Percentiles rank a stretch among this genome's conserved stretches.
phyloP scores from a whole-genome alignment of 2,113 vertebrate genomes.

The Ammodytes dubius region DNA sequence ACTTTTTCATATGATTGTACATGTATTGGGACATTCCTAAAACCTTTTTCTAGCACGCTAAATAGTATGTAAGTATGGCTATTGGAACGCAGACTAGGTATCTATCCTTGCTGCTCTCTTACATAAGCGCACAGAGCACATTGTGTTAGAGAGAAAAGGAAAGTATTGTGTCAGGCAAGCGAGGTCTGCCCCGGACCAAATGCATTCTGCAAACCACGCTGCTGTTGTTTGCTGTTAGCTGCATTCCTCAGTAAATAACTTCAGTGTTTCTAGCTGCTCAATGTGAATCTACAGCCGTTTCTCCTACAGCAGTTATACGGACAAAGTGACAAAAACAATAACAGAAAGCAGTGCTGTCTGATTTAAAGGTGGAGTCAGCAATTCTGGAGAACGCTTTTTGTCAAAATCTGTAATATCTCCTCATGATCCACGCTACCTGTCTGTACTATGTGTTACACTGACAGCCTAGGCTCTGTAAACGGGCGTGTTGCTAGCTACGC shows the following conservation, averaged over 20 bases:
- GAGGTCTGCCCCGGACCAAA: constrained; percentile 6
- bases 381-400: no score
- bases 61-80: no score
- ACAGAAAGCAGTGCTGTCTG: constrained; percentile 14
- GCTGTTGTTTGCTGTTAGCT: constrained; percentile 48
- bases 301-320: constrained; percentile 22
- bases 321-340: no score
- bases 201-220: constrained; percentile 42
- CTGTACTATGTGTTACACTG: no score
- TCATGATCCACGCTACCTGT: no score
- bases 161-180: constrained; percentile 46
- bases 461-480: no score
- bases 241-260: constrained; percentile 64
- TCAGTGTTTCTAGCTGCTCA: constrained; percentile 49
- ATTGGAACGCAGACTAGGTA: constrained; percentile 6
- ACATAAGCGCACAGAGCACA: constrained; percentile 13
- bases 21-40: no score
- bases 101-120: background rate
- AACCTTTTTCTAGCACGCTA: no score
- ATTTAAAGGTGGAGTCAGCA: constrained; percentile 2
- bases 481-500: no score
- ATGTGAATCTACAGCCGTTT: constrained; percentile 28
- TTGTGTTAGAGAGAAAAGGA: constrained; percentile 36
- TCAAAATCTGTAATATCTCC: no score
- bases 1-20: no score